These are phyloP conservation scores for Crocidura indochinensis DNA, from an alignment of 2,797 vertebrate species.

Conservation along the genomic window DNA sequence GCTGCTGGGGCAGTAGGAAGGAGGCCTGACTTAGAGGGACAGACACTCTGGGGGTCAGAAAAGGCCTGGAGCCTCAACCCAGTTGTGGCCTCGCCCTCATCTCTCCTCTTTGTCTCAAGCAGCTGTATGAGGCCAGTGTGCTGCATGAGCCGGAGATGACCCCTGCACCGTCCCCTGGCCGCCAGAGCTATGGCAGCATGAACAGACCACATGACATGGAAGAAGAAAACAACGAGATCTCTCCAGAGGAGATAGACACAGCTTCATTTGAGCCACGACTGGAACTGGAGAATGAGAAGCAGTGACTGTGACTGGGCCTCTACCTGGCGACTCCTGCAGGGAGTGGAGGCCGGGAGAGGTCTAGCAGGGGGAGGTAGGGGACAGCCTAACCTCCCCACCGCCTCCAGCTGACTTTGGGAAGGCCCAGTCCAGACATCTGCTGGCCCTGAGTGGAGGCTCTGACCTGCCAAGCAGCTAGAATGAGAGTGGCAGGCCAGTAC, in stretches of 20 bases:
- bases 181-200: conserved; percentile 97
- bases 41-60: not conserved
- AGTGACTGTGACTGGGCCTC: conserved; percentile 91
- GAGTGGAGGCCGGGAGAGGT: conserved; percentile 14
- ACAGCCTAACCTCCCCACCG: conserved; percentile 22
- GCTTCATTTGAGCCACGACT: conserved; percentile 92
- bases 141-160: conserved; percentile 97
- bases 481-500: not conserved
- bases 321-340: not conserved
- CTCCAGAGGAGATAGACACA: conserved; percentile 91
- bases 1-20: not conserved
- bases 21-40: not conserved
- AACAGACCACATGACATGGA: conserved; percentile 91
- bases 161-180: conserved; percentile 96
- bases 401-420: conserved; percentile 66
- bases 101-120: conserved; percentile 64
- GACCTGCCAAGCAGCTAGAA: conserved; percentile 25
- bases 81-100: not conserved
- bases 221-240: conserved; percentile 88
- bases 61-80: not conserved
- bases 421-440: not conserved
- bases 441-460: not conserved
- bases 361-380: not conserved
- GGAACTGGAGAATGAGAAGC: conserved; percentile 92
- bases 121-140: conserved; percentile 97